Evolutionary conservation across 2,888 invertebrate species (phyloP), one percentile per base, ranked within the genome.

Genomic region (Trissolcus japonicus): DNA sequence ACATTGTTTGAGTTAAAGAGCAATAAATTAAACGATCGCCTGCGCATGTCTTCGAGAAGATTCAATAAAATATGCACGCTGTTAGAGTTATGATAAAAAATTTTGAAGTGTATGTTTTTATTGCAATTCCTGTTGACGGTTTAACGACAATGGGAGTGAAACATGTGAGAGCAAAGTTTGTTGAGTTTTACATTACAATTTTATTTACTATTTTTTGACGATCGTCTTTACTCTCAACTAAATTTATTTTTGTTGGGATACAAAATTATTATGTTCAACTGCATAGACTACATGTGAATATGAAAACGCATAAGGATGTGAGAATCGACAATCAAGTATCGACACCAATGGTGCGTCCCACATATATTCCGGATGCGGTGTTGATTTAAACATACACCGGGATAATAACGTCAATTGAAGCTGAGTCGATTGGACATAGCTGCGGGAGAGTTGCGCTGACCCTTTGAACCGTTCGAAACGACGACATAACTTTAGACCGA

Each of bases 401-500:
- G 57, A 67, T 78, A 78, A 75, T 78, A 78, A 72, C 71, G 75
- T 66, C 67, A 71, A 78, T 78, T 75, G 67, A 72, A 71, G 75
- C 67, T 69, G 59, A 67, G 74, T 69, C 75, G 78, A 78, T 78
- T 74, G 73, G 68, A 74, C 74, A 57, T 60, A 50, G 69, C 65
- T 73, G 68, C 61, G 57, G 67, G 66, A 72, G 62, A 74, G 74
- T 74, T 74, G 67, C 67, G 71, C 63, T 77, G 78, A 79, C 80
- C 81, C 63, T 51, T 74, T 72, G 82, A 82, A 79, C 82, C 66
- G 54, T 59, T 68, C 57, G 66, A 74, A 80, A 78, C 76, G 76
- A 80, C 80, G 82, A 82, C 82, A 82, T 81, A 82, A 82, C 82
- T 82, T 78, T 77, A 53, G 76, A 21, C 71, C 60, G 62, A 65